Base-by-base conservation (phyloP, 2,113 vertebrate genomes). In the Hypomesus transpacificus region DNA sequence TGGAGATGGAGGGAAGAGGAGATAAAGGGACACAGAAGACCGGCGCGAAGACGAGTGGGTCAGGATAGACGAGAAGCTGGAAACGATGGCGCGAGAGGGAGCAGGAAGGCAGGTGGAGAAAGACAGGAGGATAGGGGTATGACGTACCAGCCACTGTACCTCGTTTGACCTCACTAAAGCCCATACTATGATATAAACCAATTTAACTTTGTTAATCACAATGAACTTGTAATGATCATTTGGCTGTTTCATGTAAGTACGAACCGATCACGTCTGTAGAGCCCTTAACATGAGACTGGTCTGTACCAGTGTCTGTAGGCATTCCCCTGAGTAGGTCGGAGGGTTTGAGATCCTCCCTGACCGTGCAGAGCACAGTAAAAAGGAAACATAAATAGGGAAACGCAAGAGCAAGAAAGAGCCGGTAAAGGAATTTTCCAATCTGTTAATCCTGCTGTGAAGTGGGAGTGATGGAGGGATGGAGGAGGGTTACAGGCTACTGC, bases 371-470 rank as follows among this genome's bases (percentile, higher is more conserved):
- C 13, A 58, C 31, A 11, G 31, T 2, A 9, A 50, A 70, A 59
- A 34, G 31, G 31, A 59, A 21, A 70, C 22, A 59, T 16, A 69
- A 58, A 24, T n/a, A 58, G 11, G 60, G 68, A 60, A 60, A 69
- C 11, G 20, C 28, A 22, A 58, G 21, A 51, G 50, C n/a, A 34
- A 22, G 28, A 60, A n/a, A 70, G 68, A 50, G 68, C 24, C 68
- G 46, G 58, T 69, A 58, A 3, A 54, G 14, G 21, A 28, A 58
- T 66, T 66, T 73, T 66, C 52, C 52, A 73, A 66, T 54, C 62
- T 54, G n/a, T 46, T 66, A 65, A 50, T 20, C 57, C 4, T 31
- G 67, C 67, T 61, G 53, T 57, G 66, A 46, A 20, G 56, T 20
- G 8, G 61, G 69, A 21, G 14, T 50, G 14, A 31, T 26, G 28